Conservation (phyloP, 2,888 invertebrate species). For the Parascotia fuliginaria region DNA sequence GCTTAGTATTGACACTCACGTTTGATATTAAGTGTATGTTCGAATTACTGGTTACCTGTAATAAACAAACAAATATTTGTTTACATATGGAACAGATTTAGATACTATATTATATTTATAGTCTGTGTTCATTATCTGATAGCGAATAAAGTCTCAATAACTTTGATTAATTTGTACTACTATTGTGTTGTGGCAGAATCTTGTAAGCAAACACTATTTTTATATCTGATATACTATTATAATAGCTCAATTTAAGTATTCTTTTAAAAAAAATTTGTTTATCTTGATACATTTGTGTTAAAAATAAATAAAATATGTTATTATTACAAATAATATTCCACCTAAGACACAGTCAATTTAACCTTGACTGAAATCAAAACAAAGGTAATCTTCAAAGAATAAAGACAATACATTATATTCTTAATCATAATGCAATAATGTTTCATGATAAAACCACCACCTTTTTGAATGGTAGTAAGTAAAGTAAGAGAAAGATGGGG, state of each 20-base stretch:
- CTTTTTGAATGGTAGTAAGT: constrained; percentile 3
- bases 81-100: background rate
- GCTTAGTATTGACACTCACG: constrained; percentile 69
- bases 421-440: constrained; percentile 3
- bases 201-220: too few relatives aligned
- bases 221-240: too few relatives aligned
- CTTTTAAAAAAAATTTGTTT: too few relatives aligned
- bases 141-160: too few relatives aligned
- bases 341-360: constrained; percentile 3
- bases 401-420: background rate
- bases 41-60: constrained; percentile 75
- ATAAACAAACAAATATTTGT: constrained; percentile 26
- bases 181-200: too few relatives aligned
- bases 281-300: too few relatives aligned
- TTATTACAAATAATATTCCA: too few relatives aligned
- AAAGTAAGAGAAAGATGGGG: too few relatives aligned
- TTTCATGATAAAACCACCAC: constrained; percentile 37
- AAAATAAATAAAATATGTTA: too few relatives aligned
- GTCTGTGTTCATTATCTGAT: too few relatives aligned
- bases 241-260: too few relatives aligned
- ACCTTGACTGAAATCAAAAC: constrained; percentile 26
- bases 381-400: constrained; percentile 22
- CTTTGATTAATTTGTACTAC: too few relatives aligned
- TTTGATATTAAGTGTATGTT: constrained; percentile 79
- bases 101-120: background rate